Base-by-base conservation (phyloP, 2,113 vertebrate species). In the Eurypyga helias region DNA sequence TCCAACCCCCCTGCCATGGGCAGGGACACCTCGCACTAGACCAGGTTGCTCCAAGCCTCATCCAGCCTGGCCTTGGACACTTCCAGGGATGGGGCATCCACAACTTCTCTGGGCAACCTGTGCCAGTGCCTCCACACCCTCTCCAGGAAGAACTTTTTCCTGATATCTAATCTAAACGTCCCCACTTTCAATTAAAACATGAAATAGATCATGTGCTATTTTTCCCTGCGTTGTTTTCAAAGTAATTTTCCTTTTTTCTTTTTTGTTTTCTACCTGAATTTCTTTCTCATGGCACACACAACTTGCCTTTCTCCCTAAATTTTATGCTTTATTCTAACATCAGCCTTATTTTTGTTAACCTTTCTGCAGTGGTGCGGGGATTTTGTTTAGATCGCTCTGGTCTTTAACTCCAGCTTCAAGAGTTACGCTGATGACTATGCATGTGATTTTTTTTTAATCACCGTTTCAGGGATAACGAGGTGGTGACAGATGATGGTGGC, bases 191-290 rank as follows among this genome's bases (percentile, higher is more conserved):
- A n/a, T n/a, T n/a, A n/a, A n/a, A n/a, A n/a, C n/a, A n/a, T n/a
- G n/a, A 80, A 95, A 86, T 83, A 95, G 80, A 65, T 61, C 4
- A 2, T 76, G 57, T 72, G 46, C 79, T 96, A 69, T 92, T 90
- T 92, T 94, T 86, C 79, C 75, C 41, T 92, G 41, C 24, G 52
- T 93, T 95, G 71, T 93, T 96, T 96, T 94, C 62, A n/a, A 57
- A 92, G 54, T 52, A 58, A 23, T 83, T 79, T 91, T 78, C 34
- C 36, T 61, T 78, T 93, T 69, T 71, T 66, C 21, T 49, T 76
- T 76, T 45, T 66, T 41, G 24, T 76, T 45, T 66, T 41, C 24
- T 38, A 51, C n/a, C 18, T 71, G 21, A 5, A 4, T 49, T 61
- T 87, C 11, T 55, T 67, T 62, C 70, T 91, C 10, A 7, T 25